Base-by-base conservation (phyloP, 2,797 vertebrate genomes). In the Cichlasoma orientale region DNA sequence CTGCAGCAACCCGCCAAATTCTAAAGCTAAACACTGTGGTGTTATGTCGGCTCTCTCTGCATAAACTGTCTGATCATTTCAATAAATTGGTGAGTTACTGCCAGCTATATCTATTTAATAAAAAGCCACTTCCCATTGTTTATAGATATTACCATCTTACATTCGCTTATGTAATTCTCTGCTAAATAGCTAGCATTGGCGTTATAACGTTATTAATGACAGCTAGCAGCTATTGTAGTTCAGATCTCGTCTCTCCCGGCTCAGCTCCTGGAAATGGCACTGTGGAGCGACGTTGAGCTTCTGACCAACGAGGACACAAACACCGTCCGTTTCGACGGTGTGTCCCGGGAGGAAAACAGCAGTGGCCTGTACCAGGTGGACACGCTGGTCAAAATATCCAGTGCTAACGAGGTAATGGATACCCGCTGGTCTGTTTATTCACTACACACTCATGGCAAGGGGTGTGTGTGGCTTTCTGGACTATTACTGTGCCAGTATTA, bases 251-350 rank as follows among this genome's bases (percentile, higher is more conserved):
- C 7, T 79, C 2, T 36, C 53, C 9, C 1, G 12, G 29, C 7
- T 47, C 33, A 77, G 72, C 52, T 82, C 21, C 7, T 19, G 10
- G 41, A 80, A 77, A 88, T 88, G 79, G 88, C 87, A 38, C 98
- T 96, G 97, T 99, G 98, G 98, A 96, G 93, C 63, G 95, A 97
- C 2, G 91, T 99, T 23, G 97, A 99, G 19, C 93, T 99, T 53
- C 90, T 99, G 47, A 88, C 93, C n/a, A 98, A 90, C 44, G 98
- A 99, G 71, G 98, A 99, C 68, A 97, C 97, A 0, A 95, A 93
- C 86, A 96, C 92, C 0, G 92, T 93, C 63, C 95, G 93, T 9
- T 78, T 98, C 12, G 92, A 92, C 18, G 83, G 94, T 31, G 95
- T 94, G 27, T 88, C 95, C 3, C 92, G 90, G 29, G 96, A 93